Base-by-base conservation (phyloP, 2,113 vertebrate species). In the Phaethornis superciliosus region DNA sequence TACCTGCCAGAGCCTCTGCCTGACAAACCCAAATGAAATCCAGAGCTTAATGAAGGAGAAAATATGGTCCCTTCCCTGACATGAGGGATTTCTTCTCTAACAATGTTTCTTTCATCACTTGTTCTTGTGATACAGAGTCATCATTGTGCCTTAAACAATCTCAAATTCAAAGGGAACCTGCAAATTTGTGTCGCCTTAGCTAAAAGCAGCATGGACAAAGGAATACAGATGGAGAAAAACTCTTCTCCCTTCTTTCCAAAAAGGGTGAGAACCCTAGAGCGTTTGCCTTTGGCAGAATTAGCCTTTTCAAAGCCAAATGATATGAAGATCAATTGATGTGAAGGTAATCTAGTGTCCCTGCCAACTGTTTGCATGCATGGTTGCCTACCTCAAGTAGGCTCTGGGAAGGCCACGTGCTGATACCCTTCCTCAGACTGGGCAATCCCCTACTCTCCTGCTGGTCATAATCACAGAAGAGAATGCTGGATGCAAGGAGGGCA, bases 241-340 rank as follows among this genome's bases (percentile, higher is more conserved):
- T 83, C 64, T 40, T 67, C 46, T 6, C 54, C 3, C 30, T 76
- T 65, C 42, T 46, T 76, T 88, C 37, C 79, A 49, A 21, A 76
- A 55, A 35, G 0, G 3, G 20, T 0, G 0, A 85, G 74, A 82
- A 40, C 23, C 13, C 4, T 32, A 0, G 0, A 65, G 22, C 32
- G 35, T 58, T 68, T 85, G 22, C 58, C 49, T 85, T 63, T 7
- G 75, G 60, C 72, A 75, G 86, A 93, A 84, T 64, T 22, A 68
- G 33, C 71, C 32, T 60, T 92, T 92, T 81, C 52, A 83, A 58
- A 71, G 42, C 26, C 60, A 86, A 76, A 69, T 44, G 68, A 76
- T 59, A 68, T n/a, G 59, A 59, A 42, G 80, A 80, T 42, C 3
- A 4, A 70, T 27, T 19, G 67, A 85, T 75, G 70, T 32, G 51